Percentiles rank a stretch among this genome's conserved stretches.
phyloP scores from a whole-genome alignment of 2,888 invertebrate genomes.

The Antitype chi region DNA sequence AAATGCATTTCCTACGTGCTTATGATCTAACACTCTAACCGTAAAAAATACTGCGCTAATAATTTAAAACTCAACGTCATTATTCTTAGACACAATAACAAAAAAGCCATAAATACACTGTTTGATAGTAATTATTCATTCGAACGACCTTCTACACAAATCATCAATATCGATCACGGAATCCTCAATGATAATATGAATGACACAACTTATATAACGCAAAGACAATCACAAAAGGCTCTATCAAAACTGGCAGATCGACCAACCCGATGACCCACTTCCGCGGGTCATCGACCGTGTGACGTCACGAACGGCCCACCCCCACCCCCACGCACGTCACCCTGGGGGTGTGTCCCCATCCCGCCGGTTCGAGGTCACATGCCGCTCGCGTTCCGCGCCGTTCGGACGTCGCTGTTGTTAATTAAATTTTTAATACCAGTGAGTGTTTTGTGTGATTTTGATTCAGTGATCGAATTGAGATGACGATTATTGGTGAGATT shows the following conservation, averaged over 20 bases:
- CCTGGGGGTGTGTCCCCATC: conserved; percentile 83
- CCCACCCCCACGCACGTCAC: conserved; percentile 75
- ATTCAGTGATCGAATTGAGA: conserved; percentile 65
- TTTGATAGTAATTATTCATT: conserved; percentile 5
- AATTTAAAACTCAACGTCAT: conserved; percentile 12
- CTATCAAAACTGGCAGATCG: conserved; percentile 79
- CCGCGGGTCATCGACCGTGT: conserved; percentile 86
- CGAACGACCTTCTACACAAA: conserved; percentile 39
- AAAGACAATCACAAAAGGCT: conserved; percentile 71
- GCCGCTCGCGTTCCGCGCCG: conserved; percentile 76
- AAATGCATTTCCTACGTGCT: conserved; percentile 23
- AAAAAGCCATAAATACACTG: neutral
- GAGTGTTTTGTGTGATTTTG: conserved; percentile 67
- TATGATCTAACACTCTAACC: conserved; percentile 9
- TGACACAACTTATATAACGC: conserved; percentile 71
- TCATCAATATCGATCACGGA: conserved; percentile 38
- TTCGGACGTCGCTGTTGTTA: conserved; percentile 76
- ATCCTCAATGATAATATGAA: conserved; percentile 41
- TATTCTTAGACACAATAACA: conserved; percentile 4
- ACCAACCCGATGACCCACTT: conserved; percentile 87
- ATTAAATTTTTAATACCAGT: conserved; percentile 60
- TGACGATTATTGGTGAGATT: conserved; percentile 86
- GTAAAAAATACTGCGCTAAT: conserved; percentile 13
- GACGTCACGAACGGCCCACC: conserved; percentile 84
- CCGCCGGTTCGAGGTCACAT: conserved; percentile 85